phyloP scores from a whole-genome alignment of 2,797 vertebrate genomes.

The Babyrousa celebensis region DNA sequence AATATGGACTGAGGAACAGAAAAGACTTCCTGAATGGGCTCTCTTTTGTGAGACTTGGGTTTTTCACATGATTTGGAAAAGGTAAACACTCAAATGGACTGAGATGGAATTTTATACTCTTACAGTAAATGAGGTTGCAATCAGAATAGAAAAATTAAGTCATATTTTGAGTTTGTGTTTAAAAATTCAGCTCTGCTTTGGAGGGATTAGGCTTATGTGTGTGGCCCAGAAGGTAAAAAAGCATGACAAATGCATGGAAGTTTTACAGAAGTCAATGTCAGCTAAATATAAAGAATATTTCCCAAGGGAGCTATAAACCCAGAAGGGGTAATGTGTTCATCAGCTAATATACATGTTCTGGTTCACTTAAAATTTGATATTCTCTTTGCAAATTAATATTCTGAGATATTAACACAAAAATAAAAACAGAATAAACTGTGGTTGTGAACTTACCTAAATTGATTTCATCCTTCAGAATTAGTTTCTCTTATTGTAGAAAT shows the following conservation, averaged over 20 bases:
- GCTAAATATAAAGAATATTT: slow-evolving; percentile 76
- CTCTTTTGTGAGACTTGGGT: not conserved
- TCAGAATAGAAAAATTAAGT: slow-evolving; percentile 41
- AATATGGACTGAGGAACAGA: not conserved
- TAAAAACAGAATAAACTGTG: slow-evolving; percentile 44
- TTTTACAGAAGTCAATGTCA: slow-evolving; percentile 76
- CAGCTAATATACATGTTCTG: slow-evolving; percentile 62
- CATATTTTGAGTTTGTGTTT: slow-evolving; percentile 37
- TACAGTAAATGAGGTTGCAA: not conserved
- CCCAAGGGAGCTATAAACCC: slow-evolving; percentile 66
- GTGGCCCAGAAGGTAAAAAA: slow-evolving; percentile 57
- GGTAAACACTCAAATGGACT: not conserved
- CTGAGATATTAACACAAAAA: slow-evolving; percentile 70
- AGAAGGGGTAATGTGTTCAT: slow-evolving; percentile 68
- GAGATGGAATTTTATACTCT: not conserved
- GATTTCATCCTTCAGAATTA: not conserved
- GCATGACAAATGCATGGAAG: slow-evolving; percentile 28
- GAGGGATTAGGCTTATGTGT: slow-evolving; percentile 55
- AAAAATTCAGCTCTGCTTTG: slow-evolving; percentile 44
- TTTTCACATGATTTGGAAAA: slow-evolving; percentile 7
- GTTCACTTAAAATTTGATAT: slow-evolving; percentile 77
- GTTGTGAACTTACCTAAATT: slow-evolving; percentile 32
- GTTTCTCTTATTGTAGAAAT: not conserved
- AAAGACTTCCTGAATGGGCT: not conserved
- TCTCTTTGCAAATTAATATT: slow-evolving; percentile 79